Conservation (phyloP, 2,888 invertebrate species). For the Phaedon cochleariae region DNA sequence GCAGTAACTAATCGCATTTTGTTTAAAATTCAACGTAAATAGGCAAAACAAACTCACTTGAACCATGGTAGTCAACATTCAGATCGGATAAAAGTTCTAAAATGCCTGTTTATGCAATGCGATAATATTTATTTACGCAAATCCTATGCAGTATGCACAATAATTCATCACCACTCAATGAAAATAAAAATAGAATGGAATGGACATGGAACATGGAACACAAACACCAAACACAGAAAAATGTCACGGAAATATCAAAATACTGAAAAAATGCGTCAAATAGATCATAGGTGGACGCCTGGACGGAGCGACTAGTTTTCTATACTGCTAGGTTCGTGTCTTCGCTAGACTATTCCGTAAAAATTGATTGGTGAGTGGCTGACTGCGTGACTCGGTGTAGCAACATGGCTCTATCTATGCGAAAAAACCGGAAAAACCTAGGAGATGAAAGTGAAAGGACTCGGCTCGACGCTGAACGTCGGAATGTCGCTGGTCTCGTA, state of each 20-base stretch:
- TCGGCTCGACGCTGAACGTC: constrained; percentile 38
- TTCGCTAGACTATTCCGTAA: constrained; percentile 52
- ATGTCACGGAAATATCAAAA: constrained; percentile 19
- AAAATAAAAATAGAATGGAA: no score
- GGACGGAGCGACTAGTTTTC: constrained; percentile 35
- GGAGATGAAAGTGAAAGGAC: constrained; percentile 52
- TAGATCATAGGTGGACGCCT: constrained; percentile 46
- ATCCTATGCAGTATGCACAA: constrained; percentile 1
- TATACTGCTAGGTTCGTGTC: constrained; percentile 47
- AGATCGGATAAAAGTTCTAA: constrained; percentile 41
- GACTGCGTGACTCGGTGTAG: constrained; percentile 48
- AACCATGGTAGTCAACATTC: constrained; percentile 47
- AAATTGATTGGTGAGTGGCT: constrained; percentile 57
- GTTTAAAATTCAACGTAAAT: constrained; percentile 23
- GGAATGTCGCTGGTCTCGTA: constrained; percentile 33
- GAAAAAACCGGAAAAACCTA: constrained; percentile 39
- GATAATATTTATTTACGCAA: constrained; percentile 35
- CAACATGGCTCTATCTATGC: constrained; percentile 54
- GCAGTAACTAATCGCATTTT: constrained; percentile 14
- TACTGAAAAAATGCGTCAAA: constrained; percentile 34
- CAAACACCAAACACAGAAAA: no score
- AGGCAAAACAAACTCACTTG: constrained; percentile 48
- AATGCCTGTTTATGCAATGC: constrained; percentile 43
- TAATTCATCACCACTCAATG: no score
- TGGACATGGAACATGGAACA: no score